phyloP scores from a whole-genome alignment of 2,888 invertebrate genomes.

The Iphiclides podalirius region DNA sequence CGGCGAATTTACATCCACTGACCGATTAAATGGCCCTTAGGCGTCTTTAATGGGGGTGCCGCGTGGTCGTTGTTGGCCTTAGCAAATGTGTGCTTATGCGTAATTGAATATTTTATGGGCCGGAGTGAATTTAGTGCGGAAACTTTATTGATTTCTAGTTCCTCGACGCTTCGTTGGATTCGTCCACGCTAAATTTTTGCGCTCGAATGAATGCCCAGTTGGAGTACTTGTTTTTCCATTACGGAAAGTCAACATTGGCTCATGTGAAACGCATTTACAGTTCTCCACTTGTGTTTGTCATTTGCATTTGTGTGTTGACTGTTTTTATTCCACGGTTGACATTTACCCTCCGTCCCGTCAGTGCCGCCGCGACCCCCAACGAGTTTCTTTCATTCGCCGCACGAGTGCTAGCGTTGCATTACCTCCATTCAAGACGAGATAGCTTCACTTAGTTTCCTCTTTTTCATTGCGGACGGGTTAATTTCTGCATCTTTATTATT shows the following conservation, averaged over 20 bases:
- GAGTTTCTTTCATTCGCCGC: slow-evolving; percentile 76
- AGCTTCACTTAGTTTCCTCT: slow-evolving; percentile 79
- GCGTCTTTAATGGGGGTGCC: slow-evolving; percentile 80
- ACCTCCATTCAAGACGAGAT: slow-evolving; percentile 75
- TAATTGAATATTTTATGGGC: slow-evolving; percentile 80
- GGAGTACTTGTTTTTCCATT: slow-evolving; percentile 28
- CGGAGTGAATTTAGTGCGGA: slow-evolving; percentile 65
- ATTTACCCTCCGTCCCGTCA: slow-evolving; percentile 77
- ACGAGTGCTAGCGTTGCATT: slow-evolving; percentile 72
- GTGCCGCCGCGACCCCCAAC: slow-evolving; percentile 52
- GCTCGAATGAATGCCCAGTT: slow-evolving; percentile 14
- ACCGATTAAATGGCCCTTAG: slow-evolving; percentile 81
- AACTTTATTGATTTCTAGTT: slow-evolving; percentile 64
- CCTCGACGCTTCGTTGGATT: slow-evolving; percentile 32
- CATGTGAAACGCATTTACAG: slow-evolving; percentile 66
- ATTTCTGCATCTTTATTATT: slow-evolving; percentile 80
- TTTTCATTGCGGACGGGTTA: slow-evolving; percentile 73
- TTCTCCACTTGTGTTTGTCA: slow-evolving; percentile 72
- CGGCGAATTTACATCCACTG: slow-evolving; percentile 78
- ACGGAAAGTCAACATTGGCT: slow-evolving; percentile 54
- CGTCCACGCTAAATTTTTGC: slow-evolving; percentile 32
- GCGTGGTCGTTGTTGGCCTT: slow-evolving; percentile 79
- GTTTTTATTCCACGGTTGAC: slow-evolving; percentile 78
- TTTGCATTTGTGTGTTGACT: slow-evolving; percentile 80
- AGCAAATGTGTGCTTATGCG: slow-evolving; percentile 79